Base-by-base conservation (phyloP, 2,113 vertebrate genomes). In the Bungarus multicinctus region DNA sequence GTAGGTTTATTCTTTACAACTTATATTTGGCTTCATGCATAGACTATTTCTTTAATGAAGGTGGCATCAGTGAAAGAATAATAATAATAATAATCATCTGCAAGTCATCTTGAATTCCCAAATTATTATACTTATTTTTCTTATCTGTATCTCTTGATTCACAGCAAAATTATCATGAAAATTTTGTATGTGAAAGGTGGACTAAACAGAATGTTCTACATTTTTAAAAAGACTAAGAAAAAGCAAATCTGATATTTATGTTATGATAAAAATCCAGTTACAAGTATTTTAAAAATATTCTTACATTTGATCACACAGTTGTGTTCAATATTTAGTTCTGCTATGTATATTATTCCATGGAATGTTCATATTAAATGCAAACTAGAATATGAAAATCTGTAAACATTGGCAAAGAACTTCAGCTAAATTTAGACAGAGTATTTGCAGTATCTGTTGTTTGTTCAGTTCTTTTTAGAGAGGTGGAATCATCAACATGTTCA, bases 341-440 rank as follows among this genome's bases (percentile, higher is more conserved):
- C 97, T 98, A 97, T 98, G 97, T 98, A 97, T 97, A 97, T 98
- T 98, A 98, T 98, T 97, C 97, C 97, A 97, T 97, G 97, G 97
- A 98, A 98, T 97, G 97, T 97, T 98, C 97, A 97, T 97, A 97
- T 98, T 97, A 98, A 98, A 98, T 98, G 98, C 98, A 98, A 98
- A 98, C 98, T 97, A 98, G 97, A 98, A 97, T 98, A 97, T 97
- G 97, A 98, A 98, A 97, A 98, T 98, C 98, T 98, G 97, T 97
- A 98, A 98, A 98, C 97, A 98, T 98, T 98, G 98, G 98, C 98
- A 98, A 97, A 98, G 97, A 97, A 97, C 97, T 98, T 97, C 96
- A 97, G 97, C 98, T 98, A 98, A 98, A 98, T 98, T 98, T 98
- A 98, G 98, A 98, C 94, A 95, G 96, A 98, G 97, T 97, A 97